Base-by-base conservation (phyloP, 2,888 invertebrate species). In the Drosophila phalerata region DNA sequence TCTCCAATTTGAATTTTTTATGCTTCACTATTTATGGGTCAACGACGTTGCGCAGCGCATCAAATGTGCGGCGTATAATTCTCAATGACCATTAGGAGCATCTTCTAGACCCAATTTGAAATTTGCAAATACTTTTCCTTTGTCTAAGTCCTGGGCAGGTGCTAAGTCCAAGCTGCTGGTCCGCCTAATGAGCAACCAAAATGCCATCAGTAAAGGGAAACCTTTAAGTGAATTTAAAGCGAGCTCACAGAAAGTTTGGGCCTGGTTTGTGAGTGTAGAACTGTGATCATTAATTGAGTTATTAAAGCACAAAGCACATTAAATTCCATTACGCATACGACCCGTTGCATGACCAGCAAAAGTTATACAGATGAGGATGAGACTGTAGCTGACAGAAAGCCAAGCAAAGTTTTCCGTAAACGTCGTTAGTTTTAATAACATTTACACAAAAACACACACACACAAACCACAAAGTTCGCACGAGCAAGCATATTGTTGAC, bases 371-470 rank as follows among this genome's bases (percentile, higher is more conserved):
- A 13, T 13, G n/a, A 22, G 32, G 6, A 8, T 11, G 25, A 38
- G 10, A 22, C 25, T 22, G 30, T 13, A 15, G 37, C 38, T 30
- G 55, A 61, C 61, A 48, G 38, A 71, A 57, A 51, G 47, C 40
- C 53, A 28, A 49, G 37, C 61, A 64, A 82, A 85, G 64, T 79
- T 87, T 77, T 57, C 57, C 51, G 52, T 78, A 70, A 77, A 84
- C 68, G 67, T 77, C 84, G 77, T 85, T 84, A 86, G 84, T 81
- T 85, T 84, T 81, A 84, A 85, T 85, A 88, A 76, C 64, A 81
- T 88, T 86, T 84, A 52, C 75, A 60, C 73, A 75, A 73, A 48
- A 42, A 42, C 1, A 22, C 22, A 22, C 47, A 48, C 55, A 30
- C 43, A 62, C 57, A 71, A 30, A 55, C 40, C 37, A 62, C 40